A percentile compares a stretch with the other conserved stretches of the same genome.
phyloP scores from a whole-genome alignment of 2,113 vertebrate species.

The Grantiella picta region DNA sequence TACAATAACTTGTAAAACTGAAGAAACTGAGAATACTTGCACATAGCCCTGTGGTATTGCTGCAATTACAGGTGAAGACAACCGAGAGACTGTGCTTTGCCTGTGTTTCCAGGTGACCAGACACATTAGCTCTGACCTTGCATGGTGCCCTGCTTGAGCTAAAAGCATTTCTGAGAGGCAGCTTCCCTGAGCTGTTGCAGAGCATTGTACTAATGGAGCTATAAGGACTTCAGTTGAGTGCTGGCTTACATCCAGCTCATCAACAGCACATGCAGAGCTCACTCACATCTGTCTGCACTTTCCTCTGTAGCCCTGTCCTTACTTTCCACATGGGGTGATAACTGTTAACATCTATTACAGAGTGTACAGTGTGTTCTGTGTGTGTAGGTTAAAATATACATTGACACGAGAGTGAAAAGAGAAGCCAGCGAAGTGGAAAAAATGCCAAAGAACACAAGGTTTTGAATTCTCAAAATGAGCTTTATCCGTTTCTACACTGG shows the following conservation, averaged over 20 bases:
- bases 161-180: neutral
- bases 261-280: neutral
- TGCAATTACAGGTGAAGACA: neutral
- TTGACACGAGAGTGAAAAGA: neutral
- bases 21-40: neutral
- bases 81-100: neutral
- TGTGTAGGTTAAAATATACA: neutral
- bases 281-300: neutral
- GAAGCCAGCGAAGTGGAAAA: constrained; percentile 15
- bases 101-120: neutral
- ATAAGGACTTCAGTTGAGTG: neutral
- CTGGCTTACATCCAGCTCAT: neutral
- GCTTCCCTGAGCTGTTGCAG: neutral
- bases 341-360: neutral
- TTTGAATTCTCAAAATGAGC: neutral
- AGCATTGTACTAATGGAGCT: neutral
- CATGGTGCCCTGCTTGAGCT: neutral
- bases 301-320: neutral
- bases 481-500: neutral
- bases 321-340: neutral
- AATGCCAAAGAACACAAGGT: neutral
- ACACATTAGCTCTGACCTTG: neutral
- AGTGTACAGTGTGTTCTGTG: neutral
- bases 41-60: neutral
- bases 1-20: neutral